Evolutionary conservation across 2,888 invertebrate genomes (phyloP).

Genomic region (Tillus elongatus): DNA sequence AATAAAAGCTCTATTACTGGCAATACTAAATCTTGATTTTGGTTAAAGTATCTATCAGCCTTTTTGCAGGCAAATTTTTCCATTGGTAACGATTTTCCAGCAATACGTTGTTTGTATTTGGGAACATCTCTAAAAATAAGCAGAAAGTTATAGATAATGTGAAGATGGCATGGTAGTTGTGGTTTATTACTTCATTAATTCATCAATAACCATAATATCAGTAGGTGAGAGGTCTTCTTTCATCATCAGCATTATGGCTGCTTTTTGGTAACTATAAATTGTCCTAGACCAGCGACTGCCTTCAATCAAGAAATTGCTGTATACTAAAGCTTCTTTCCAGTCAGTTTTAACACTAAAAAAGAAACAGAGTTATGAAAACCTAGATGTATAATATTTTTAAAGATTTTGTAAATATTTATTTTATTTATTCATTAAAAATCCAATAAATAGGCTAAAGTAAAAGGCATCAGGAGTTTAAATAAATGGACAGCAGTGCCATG

Average conservation of each 20-base stretch:
- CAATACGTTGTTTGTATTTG: slow-evolving; percentile 76
- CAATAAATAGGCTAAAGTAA: slow-evolving; percentile 1
- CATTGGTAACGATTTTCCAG: slow-evolving; percentile 93
- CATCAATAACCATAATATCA: slow-evolving; percentile 49
- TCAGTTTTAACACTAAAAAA: slow-evolving; percentile 53
- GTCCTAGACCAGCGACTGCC: slow-evolving; percentile 88
- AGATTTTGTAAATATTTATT: slow-evolving; percentile 3
- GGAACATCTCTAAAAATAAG: slow-evolving; percentile 61
- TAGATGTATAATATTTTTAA: neutral
- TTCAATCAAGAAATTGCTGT: slow-evolving; percentile 60
- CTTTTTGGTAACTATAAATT: slow-evolving; percentile 85
- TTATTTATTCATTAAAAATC: neutral
- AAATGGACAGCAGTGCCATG: too few relatives aligned
- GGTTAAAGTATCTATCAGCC: slow-evolving; percentile 66
- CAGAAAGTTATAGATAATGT: too few relatives aligned
- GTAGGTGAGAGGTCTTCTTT: slow-evolving; percentile 45
- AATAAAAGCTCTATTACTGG: slow-evolving; percentile 85
- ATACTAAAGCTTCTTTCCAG: slow-evolving; percentile 69
- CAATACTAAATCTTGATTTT: slow-evolving; percentile 63
- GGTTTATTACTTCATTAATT: slow-evolving; percentile 55
- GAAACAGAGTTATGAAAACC: slow-evolving; percentile 7
- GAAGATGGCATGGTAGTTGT: neutral
- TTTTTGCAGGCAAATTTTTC: slow-evolving; percentile 93
- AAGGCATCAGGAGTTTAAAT: too few relatives aligned
- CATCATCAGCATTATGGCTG: slow-evolving; percentile 71